These are phyloP conservation scores for Lophura nycthemera DNA, from an alignment of 2,113 vertebrate genomes.

Conservation along the genomic window DNA sequence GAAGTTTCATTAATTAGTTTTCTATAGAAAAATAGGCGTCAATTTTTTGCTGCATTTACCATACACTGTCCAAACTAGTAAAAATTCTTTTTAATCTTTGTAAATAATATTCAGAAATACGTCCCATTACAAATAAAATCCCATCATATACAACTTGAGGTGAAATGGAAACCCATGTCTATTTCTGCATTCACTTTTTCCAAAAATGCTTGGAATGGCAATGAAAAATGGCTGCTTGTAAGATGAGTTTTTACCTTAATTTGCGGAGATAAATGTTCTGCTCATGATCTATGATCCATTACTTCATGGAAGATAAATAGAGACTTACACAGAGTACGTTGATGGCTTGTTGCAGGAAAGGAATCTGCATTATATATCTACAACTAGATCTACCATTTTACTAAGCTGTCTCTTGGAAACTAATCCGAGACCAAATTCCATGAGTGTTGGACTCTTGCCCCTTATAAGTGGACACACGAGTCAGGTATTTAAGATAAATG, in stretches of 20 bases:
- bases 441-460: not conserved
- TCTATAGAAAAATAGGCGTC: not conserved
- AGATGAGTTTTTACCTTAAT: not conserved
- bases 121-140: not conserved
- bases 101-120: not conserved
- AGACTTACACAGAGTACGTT: not conserved
- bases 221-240: not conserved
- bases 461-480: not conserved
- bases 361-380: not conserved
- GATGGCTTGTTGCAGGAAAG: not conserved
- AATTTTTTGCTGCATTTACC: not conserved
- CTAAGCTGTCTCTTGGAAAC: not conserved
- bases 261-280: not conserved
- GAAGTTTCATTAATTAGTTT: not conserved
- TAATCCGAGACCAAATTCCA: not conserved
- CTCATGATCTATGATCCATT: not conserved
- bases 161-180: not conserved
- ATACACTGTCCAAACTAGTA: not conserved
- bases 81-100: not conserved
- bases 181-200: not conserved
- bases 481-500: not conserved
- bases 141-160: not conserved
- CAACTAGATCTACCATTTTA: not conserved
- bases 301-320: fast-evolving
- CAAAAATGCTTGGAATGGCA: not conserved